phyloP scores from a whole-genome alignment of 2,113 vertebrate genomes.

The Thamnaconus septentrionalis region DNA sequence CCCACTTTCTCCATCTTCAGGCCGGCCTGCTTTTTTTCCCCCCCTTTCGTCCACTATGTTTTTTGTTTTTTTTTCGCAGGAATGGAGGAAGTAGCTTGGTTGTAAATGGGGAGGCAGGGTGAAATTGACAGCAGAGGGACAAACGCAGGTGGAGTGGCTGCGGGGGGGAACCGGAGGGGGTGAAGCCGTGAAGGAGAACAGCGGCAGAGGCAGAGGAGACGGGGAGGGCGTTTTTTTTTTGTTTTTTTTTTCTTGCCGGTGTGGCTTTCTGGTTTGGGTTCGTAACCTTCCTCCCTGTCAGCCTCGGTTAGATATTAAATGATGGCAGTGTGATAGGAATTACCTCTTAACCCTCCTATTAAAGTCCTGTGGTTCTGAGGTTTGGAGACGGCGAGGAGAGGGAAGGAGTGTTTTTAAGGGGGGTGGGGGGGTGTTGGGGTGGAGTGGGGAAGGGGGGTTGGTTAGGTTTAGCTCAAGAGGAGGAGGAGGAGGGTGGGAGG shows the following conservation, averaged over 20 bases:
- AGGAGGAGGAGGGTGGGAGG: slow-evolving; percentile 22
- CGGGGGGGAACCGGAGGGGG: slow-evolving; percentile 1
- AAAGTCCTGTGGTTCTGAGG: slow-evolving; percentile 72
- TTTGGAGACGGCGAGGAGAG: slow-evolving; percentile 56
- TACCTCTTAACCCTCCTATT: slow-evolving; percentile 73
- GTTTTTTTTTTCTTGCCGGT: background rate
- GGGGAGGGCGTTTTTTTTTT: slow-evolving; percentile 38
- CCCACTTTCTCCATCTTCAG: slow-evolving; percentile 1
- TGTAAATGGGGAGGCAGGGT: slow-evolving; percentile 11
- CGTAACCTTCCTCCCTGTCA: slow-evolving; percentile 71
- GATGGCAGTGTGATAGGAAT: slow-evolving; percentile 76
- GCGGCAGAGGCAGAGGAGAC: slow-evolving; percentile 39
- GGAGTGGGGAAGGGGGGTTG: too few relatives aligned
- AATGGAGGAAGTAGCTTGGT: slow-evolving; percentile 8
- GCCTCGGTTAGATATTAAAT: slow-evolving; percentile 71
- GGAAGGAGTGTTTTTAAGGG: slow-evolving; percentile 48
- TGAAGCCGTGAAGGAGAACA: slow-evolving; percentile 23
- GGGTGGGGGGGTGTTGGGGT: slow-evolving; percentile 38
- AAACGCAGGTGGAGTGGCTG: slow-evolving; percentile 5
- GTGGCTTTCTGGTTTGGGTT: slow-evolving; percentile 70
- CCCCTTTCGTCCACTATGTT: slow-evolving; percentile 12
- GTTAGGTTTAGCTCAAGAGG: slow-evolving; percentile 16
- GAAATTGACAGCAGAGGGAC: slow-evolving; percentile 3
- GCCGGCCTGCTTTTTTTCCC: too few relatives aligned
- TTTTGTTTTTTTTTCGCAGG: slow-evolving; percentile 28